These are phyloP conservation scores for Lutjanus erythropterus DNA, from an alignment of 2,113 vertebrate species.

Conservation along the genomic window DNA sequence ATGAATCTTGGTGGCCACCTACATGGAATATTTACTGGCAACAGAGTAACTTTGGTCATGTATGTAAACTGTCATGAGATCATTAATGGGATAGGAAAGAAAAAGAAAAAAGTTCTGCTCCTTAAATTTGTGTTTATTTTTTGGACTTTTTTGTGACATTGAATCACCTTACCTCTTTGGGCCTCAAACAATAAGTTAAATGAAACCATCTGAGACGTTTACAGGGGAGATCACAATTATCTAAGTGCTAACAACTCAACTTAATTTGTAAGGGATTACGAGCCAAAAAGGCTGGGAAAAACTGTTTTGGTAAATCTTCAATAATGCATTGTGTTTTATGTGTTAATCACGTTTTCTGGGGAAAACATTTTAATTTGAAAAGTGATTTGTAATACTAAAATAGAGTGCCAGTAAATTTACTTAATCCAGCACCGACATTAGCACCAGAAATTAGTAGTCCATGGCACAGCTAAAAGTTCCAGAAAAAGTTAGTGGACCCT, in stretches of 20 bases:
- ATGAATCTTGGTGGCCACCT: too few relatives aligned
- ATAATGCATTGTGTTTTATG: not conserved
- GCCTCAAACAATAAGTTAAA: not conserved
- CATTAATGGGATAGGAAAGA: not conserved
- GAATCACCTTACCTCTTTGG: not conserved
- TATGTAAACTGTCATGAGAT: not conserved
- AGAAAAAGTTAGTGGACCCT: not conserved
- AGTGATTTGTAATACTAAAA: not conserved
- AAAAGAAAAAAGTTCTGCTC: not conserved
- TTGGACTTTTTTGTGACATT: not conserved
- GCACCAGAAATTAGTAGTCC: too few relatives aligned
- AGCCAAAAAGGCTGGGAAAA: not conserved
- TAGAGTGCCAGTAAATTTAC: not conserved
- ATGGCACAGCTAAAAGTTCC: not conserved
- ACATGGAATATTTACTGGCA: too few relatives aligned
- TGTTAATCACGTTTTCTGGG: not conserved
- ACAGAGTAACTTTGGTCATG: too few relatives aligned
- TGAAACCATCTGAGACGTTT: not conserved
- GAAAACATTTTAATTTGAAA: constrained; percentile 1
- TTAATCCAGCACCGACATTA: too few relatives aligned
- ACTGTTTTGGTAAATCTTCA: not conserved
- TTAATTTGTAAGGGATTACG: not conserved
- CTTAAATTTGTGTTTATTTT: not conserved
- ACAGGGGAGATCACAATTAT: not conserved
- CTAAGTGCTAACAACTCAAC: not conserved